Evolutionary conservation across 2,797 vertebrate species (phyloP).

Genomic region (Pterois miles): DNA sequence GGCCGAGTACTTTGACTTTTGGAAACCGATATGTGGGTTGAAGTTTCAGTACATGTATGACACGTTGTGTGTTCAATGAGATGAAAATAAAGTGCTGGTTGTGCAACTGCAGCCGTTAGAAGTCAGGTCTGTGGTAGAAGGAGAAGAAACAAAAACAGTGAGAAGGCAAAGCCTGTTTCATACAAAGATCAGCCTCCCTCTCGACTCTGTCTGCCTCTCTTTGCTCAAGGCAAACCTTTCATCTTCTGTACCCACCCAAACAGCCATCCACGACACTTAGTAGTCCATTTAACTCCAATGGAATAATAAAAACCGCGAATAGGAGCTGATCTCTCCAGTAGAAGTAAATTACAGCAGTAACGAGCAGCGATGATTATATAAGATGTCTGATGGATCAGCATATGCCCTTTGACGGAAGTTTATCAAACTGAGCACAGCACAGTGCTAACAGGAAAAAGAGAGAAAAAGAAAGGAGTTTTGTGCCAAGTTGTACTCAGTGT

Average conservation of each 20-base stretch:
- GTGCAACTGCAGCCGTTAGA: constrained; percentile 43
- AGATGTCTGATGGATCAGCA: constrained; percentile 47
- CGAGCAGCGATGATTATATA: constrained; percentile 47
- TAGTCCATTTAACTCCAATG: constrained; percentile 61
- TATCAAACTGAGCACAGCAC: constrained; percentile 54
- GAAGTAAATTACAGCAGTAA: constrained; percentile 61
- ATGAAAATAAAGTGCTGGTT: constrained; percentile 48
- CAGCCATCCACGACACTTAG: constrained; percentile 60
- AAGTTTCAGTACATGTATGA: constrained; percentile 28
- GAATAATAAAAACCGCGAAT: constrained; percentile 50
- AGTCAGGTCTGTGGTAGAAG: constrained; percentile 37
- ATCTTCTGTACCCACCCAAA: constrained; percentile 67
- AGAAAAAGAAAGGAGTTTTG: constrained; percentile 18
- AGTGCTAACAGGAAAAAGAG: constrained; percentile 24
- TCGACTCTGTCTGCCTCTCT: constrained; percentile 46
- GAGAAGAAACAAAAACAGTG: constrained; percentile 42
- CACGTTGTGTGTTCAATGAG: constrained; percentile 15
- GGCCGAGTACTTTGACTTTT: constrained; percentile 12
- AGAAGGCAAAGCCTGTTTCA: constrained; percentile 32
- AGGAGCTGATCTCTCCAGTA: constrained; percentile 37
- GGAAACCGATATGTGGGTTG: constrained; percentile 18
- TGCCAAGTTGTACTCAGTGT: constrained; percentile 58
- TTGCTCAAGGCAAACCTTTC: constrained; percentile 69
- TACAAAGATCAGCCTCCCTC: constrained; percentile 49
- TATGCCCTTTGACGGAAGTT: constrained; percentile 58